Base-by-base conservation (phyloP, 2,113 vertebrate genomes). In the Numenius arquata region DNA sequence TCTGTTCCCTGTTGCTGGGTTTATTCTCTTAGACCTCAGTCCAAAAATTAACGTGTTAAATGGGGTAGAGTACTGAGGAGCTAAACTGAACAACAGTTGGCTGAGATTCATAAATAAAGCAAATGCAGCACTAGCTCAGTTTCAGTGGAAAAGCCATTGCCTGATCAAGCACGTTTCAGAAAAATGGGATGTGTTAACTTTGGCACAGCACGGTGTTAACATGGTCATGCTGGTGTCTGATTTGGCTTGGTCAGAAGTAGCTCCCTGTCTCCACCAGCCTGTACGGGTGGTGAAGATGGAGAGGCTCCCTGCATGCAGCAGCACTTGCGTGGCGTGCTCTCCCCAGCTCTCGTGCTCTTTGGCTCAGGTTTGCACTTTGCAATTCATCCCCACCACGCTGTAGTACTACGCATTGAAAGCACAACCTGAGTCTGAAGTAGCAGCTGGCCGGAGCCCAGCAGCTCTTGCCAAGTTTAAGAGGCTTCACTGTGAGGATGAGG, bases 391-490 rank as follows among this genome's bases (percentile, higher is more conserved):
- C 68, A 53, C 34, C 89, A 67, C 90, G 38, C 59, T 47, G 4
- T 21, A 94, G 85, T 66, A 70, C 45, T 40, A 2, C 68, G 91
- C 32, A 88, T 89, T 80, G 63, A 72, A 75, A 92, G n/a, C 78
- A 76, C 0, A 0, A n/a, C 59, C 91, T 50, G 76, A 30, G 45
- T 29, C 77, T 95, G 85, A 58, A 81, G 88, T 2, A 55, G 76
- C 55, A 91, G 47, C 84, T 96, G 96, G 76, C 79, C 73, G 80
- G 56, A 68, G 70, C 65, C 85, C 92, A 95, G 43, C n/a, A 86
- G 58, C 56, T 67, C 47, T 45, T 91, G 93, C 79, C 66, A 90
- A 80, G 73, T 38, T 62, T 86, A 50, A 30, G 72, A 90, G 65
- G 40, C 36, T 92, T 86, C 11, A 4, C 25, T 52, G 48, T 0